Conservation (phyloP, 2,797 vertebrate species). For the Pseudotriccus pelzelni region DNA sequence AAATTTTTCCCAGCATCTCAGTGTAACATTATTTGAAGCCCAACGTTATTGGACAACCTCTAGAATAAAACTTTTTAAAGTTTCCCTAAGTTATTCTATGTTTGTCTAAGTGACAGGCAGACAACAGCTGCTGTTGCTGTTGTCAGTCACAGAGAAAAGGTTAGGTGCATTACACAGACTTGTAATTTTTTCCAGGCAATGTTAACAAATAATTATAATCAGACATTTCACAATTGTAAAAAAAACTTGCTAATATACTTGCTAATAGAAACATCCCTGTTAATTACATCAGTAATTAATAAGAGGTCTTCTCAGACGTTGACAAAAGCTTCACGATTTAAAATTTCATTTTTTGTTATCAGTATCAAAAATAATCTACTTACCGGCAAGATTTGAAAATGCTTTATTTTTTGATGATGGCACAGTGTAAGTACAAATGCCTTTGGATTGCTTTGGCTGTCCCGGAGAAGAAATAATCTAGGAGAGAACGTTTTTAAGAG, state of each 20-base stretch:
- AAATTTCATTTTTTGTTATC: neutral
- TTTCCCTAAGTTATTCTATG: neutral
- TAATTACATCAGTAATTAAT: neutral
- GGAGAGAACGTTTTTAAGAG: conserved; percentile 6
- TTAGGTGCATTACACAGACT: neutral
- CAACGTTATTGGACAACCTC: neutral
- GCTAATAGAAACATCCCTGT: neutral
- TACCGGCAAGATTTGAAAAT: conserved; percentile 98
- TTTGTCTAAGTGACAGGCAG: neutral
- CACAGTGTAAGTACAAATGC: conserved; percentile 97
- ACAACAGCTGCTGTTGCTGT: neutral
- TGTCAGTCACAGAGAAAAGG: neutral
- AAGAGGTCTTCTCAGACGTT: neutral
- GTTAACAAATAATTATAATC: neutral
- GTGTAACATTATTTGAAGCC: neutral
- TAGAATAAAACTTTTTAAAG: neutral
- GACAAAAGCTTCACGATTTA: neutral
- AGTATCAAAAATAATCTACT: conserved; percentile 64
- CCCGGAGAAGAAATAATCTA: conserved; percentile 95
- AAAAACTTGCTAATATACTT: neutral
- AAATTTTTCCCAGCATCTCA: neutral
- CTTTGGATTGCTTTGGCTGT: conserved; percentile 99
- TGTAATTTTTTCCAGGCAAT: neutral
- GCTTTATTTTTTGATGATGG: conserved; percentile 99
- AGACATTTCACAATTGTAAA: neutral